Conservation (phyloP, 2,797 vertebrate species). For the Hydrocynus forskahlii region DNA sequence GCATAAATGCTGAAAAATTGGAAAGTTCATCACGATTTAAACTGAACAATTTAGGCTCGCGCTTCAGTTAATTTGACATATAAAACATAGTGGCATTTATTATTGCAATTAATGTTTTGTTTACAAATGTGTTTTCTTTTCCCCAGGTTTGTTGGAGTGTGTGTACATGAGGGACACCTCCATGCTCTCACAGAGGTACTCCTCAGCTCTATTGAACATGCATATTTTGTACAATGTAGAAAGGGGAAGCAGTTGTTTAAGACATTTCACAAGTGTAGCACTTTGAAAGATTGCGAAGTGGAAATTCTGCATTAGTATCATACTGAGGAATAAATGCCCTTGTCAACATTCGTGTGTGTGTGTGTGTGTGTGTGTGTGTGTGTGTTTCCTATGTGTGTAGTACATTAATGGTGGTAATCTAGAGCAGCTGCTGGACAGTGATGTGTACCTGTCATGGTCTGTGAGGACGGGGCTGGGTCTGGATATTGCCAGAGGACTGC, state of each 20-base stretch:
- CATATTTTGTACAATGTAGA: not conserved
- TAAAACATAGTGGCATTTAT: too few species aligned
- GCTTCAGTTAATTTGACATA: too few species aligned
- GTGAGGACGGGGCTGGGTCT: constrained; percentile 83
- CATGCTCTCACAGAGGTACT: constrained; percentile 94
- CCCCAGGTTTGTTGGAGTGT: constrained; percentile 94
- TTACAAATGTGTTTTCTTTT: constrained; percentile 4
- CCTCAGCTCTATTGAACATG: not conserved
- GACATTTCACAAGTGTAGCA: not conserved
- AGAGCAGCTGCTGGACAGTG: constrained; percentile 93
- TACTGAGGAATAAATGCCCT: not conserved
- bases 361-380: not conserved
- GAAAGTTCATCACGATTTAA: too few species aligned
- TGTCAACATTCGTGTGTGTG: not conserved
- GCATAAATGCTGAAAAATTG: too few species aligned
- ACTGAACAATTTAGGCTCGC: too few species aligned
- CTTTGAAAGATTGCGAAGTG: not conserved
- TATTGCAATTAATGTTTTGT: not conserved
- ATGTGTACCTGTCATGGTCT: constrained; percentile 84
- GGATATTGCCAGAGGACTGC: constrained; percentile 88
- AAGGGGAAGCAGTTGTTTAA: not conserved
- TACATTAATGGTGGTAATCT: constrained; percentile 95
- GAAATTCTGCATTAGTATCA: not conserved
- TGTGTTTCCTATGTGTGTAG: constrained; percentile 67
- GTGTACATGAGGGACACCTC: constrained; percentile 96